These are phyloP conservation scores for Pampusana beccarii DNA, from an alignment of 2,113 vertebrate genomes.

Conservation along the genomic window DNA sequence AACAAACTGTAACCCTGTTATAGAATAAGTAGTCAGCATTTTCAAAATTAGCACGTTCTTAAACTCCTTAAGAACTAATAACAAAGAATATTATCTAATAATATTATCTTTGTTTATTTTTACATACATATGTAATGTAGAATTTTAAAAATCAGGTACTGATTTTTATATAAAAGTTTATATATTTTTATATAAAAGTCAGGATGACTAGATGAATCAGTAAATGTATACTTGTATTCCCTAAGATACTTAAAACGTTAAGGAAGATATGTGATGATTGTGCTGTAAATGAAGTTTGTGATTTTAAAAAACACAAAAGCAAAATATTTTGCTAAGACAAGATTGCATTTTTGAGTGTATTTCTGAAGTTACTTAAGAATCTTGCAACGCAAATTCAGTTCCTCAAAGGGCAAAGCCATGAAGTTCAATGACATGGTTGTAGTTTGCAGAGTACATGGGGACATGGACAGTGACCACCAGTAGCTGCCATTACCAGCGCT, in stretches of 20 bases:
- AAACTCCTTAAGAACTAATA: not conserved
- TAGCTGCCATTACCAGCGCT: not conserved
- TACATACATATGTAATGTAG: not conserved
- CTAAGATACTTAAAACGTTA: not conserved
- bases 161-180: not conserved
- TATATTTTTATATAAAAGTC: not conserved
- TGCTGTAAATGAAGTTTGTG: not conserved
- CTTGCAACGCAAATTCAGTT: rapidly evolving
- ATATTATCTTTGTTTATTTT: not conserved
- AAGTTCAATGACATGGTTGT: not conserved
- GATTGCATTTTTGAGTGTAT: not conserved
- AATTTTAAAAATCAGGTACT: not conserved
- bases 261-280: not conserved
- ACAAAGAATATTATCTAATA: not conserved
- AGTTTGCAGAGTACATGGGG: not conserved
- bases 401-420: not conserved
- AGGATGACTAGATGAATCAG: not conserved
- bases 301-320: not conserved
- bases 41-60: not conserved
- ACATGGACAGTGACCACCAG: not conserved
- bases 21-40: not conserved
- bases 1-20: not conserved
- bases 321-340: not conserved
- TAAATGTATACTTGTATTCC: not conserved
- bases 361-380: not conserved